phyloP scores from a whole-genome alignment of 2,888 invertebrate species.

The Lithophane semibrunnea region DNA sequence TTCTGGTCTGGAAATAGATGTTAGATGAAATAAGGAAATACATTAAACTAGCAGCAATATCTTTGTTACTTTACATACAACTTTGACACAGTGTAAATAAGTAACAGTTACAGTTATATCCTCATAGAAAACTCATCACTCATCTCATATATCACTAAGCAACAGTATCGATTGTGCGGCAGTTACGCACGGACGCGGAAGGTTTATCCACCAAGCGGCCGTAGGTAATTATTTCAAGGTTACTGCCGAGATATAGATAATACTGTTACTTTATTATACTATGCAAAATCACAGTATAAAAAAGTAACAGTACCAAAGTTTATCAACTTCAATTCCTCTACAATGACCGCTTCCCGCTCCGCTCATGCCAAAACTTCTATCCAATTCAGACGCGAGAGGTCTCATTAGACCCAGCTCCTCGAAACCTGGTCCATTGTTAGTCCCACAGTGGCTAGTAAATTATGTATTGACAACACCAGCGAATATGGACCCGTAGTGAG shows the following conservation, averaged over 20 bases:
- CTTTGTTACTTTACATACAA: too few relatives aligned
- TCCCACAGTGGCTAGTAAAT: constrained; percentile 52
- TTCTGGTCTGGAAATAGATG: not conserved
- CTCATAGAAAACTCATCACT: too few relatives aligned
- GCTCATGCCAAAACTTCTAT: not conserved
- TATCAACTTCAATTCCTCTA: not conserved
- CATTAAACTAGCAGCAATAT: not conserved
- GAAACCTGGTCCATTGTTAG: constrained; percentile 57
- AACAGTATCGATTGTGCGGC: too few relatives aligned
- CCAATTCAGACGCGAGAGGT: constrained; percentile 41
- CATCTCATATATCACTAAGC: too few relatives aligned
- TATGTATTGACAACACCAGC: constrained; percentile 62
- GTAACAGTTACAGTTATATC: too few relatives aligned
- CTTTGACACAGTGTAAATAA: too few relatives aligned
- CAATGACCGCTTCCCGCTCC: constrained; percentile 16
- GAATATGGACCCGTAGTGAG: constrained; percentile 45
- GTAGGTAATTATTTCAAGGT: too few relatives aligned
- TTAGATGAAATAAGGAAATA: not conserved
- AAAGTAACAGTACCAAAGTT: not conserved
- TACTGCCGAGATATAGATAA: too few relatives aligned
- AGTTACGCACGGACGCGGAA: too few relatives aligned
- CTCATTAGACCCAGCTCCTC: constrained; percentile 54
- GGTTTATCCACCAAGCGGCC: too few relatives aligned
- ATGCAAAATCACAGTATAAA: too few relatives aligned
- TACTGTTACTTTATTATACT: too few relatives aligned